phyloP scores from a whole-genome alignment of 2,888 invertebrate species.

The Enoplolaimus lenunculus region DNA sequence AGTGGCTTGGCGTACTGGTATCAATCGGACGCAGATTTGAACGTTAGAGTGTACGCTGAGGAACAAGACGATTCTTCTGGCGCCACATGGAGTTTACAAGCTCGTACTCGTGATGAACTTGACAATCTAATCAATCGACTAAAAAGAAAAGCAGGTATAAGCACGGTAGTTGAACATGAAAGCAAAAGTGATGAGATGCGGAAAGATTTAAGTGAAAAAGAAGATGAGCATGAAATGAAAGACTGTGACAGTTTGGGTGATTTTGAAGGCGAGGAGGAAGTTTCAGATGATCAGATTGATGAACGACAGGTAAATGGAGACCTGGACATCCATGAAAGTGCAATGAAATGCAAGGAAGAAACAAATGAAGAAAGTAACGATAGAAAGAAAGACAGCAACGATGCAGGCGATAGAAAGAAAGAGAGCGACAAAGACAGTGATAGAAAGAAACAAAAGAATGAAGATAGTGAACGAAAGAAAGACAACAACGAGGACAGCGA shows the following conservation, averaged over 20 bases:
- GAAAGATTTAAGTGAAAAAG: too few species aligned
- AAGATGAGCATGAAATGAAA: constrained; percentile 30
- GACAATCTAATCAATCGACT: constrained; percentile 54
- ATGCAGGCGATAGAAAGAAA: too few species aligned
- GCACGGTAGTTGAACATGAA: too few species aligned
- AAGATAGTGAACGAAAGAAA: too few species aligned
- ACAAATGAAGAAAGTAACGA: too few species aligned
- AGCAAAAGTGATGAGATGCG: too few species aligned
- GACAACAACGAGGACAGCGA: too few species aligned
- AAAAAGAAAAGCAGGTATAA: constrained; percentile 27
- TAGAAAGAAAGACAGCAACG: too few species aligned
- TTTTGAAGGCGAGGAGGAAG: constrained; percentile 32
- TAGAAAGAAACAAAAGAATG: too few species aligned
- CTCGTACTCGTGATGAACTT: constrained; percentile 60
- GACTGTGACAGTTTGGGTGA: constrained; percentile 24
- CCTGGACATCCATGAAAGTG: constrained; percentile 23
- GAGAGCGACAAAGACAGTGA: too few species aligned
- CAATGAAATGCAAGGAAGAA: too few species aligned
- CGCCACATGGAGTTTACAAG: constrained; percentile 32
- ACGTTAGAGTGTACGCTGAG: constrained; percentile 79
- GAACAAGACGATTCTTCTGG: constrained; percentile 63
- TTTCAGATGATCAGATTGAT: constrained; percentile 24
- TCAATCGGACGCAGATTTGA: constrained; percentile 63
- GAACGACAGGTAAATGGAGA: constrained; percentile 18
- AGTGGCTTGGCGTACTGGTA: constrained; percentile 84